Percentiles rank a stretch among this genome's conserved stretches.
Evolutionary conservation across 2,797 vertebrate species (phyloP).

Genomic region (Rhinogobio ventralis): DNA sequence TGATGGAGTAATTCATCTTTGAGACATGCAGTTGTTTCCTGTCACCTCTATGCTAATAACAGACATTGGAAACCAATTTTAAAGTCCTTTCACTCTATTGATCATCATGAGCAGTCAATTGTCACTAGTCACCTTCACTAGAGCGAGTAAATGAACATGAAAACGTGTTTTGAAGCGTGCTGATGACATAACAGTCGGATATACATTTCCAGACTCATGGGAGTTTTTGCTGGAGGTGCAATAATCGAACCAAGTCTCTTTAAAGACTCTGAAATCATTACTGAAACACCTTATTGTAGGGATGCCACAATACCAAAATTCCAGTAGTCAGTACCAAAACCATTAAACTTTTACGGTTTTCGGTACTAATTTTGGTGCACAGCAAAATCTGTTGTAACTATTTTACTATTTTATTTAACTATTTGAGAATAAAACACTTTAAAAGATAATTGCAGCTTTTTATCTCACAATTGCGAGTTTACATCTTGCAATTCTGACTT

Average conservation of each 20-base stretch:
- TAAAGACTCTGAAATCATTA: constrained; percentile 15
- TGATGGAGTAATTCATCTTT: background rate
- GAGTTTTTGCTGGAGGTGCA: background rate
- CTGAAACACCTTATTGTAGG: background rate
- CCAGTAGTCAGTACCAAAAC: too few relatives aligned
- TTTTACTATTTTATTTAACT: too few relatives aligned
- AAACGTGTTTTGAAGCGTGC: background rate
- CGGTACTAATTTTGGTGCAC: too few relatives aligned
- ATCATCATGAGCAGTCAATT: background rate
- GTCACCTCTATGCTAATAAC: constrained; percentile 13
- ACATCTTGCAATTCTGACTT: too few relatives aligned
- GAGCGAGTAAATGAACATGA: constrained; percentile 1
- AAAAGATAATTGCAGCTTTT: too few relatives aligned
- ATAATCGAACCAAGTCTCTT: constrained; percentile 16
- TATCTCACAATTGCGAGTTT: too few relatives aligned
- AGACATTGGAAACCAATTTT: constrained; percentile 15
- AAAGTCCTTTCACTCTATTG: background rate
- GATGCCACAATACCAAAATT: too few relatives aligned
- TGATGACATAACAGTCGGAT: background rate
- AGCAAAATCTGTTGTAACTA: too few relatives aligned
- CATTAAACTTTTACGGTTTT: too few relatives aligned
- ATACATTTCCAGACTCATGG: background rate
- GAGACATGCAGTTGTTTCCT: background rate
- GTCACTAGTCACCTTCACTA: constrained; percentile 7
- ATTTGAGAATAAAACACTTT: too few relatives aligned